phyloP scores from a whole-genome alignment of 2,888 invertebrate species.

The Synergus itoensis region DNA sequence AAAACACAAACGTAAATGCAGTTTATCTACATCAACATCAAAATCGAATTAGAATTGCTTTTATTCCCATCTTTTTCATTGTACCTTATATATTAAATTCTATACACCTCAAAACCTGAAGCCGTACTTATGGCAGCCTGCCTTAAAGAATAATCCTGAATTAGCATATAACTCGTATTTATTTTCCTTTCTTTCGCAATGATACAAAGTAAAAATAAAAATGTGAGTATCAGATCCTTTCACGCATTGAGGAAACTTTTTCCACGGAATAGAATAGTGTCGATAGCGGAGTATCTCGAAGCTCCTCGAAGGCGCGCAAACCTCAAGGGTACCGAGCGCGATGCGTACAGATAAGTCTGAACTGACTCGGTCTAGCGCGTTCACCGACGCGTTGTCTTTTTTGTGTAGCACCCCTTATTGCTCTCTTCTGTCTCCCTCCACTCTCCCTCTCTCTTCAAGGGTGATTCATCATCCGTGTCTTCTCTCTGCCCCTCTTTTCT shows the following conservation, averaged over 20 bases:
- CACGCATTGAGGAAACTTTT: background rate
- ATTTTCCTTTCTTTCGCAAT: background rate
- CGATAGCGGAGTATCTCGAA: constrained; percentile 21
- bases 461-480: constrained; percentile 61
- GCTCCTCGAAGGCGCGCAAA: constrained; percentile 44
- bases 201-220: background rate
- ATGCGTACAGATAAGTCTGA: constrained; percentile 71
- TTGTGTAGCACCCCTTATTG: constrained; percentile 66
- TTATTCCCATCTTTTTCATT: too few species aligned
- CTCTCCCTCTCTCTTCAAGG: constrained; percentile 59
- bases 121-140: too few species aligned
- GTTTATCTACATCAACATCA: too few species aligned
- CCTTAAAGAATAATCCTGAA: background rate
- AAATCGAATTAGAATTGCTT: too few species aligned
- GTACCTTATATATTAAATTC: too few species aligned
- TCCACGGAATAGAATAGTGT: background rate
- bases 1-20: too few species aligned
- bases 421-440: constrained; percentile 59
- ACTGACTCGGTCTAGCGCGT: constrained; percentile 76
- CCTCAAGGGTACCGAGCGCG: constrained; percentile 57
- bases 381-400: constrained; percentile 64
- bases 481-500: constrained; percentile 55
- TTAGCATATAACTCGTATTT: background rate
- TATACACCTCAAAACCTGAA: too few species aligned
- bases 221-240: background rate